Evolutionary conservation across 1,140 invertebrate species (phyloP).

Genomic region (Cataglyphis hispanica): DNA sequence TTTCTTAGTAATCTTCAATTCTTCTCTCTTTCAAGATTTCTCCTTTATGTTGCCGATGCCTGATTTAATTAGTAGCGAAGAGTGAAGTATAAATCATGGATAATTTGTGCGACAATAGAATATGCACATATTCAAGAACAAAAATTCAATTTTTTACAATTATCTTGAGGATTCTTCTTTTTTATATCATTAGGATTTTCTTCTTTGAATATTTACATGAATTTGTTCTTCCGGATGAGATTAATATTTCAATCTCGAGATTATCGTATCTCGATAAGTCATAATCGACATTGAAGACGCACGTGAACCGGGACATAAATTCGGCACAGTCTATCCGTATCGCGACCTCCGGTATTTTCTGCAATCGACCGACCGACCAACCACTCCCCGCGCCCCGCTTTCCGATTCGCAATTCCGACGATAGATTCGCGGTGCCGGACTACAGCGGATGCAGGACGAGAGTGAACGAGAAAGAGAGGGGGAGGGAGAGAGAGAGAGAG

Average conservation of each 20-base stretch:
- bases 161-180: background rate
- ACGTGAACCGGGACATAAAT: constrained; percentile 29
- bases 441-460: constrained; percentile 40
- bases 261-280: background rate
- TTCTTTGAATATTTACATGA: background rate
- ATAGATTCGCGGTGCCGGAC: constrained; percentile 29
- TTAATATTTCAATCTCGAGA: background rate
- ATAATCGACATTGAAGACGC: background rate
- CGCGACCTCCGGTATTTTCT: constrained; percentile 47
- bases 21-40: constrained; percentile 1
- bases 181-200: background rate
- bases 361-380: constrained; percentile 23
- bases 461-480: constrained; percentile 19
- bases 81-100: background rate
- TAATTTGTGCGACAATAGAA: background rate
- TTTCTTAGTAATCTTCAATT: background rate
- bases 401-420: constrained; percentile 35
- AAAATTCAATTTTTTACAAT: background rate
- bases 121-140: background rate
- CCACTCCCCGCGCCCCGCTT: constrained; percentile 15
- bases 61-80: background rate
- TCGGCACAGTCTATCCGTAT: constrained; percentile 20
- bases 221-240: background rate
- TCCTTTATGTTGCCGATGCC: background rate
- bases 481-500: constrained; percentile 2